Conservation (phyloP, 2,888 invertebrate species). For the Zaprionus obscuricornis region DNA sequence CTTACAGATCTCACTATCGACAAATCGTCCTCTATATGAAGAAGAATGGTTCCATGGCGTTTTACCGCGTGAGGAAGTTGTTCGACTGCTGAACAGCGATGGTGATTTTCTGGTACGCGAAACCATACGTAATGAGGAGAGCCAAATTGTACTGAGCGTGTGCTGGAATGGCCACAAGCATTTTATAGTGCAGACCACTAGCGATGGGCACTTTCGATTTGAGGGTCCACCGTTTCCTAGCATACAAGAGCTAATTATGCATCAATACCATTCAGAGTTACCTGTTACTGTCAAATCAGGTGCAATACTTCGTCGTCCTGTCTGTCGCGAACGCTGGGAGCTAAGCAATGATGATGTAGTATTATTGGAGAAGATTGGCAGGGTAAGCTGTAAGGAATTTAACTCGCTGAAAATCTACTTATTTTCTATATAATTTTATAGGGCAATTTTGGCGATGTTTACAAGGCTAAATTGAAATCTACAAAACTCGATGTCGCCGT, state of each 20-base stretch:
- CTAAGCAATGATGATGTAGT: constrained; percentile 97
- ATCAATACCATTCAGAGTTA: constrained; percentile 93
- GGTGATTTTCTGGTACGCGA: constrained; percentile 98
- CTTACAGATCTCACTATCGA: constrained; percentile 82
- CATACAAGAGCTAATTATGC: constrained; percentile 94
- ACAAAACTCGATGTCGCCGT: constrained; percentile 95
- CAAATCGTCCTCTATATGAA: constrained; percentile 90
- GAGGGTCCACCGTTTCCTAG: constrained; percentile 97
- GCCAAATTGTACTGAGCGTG: constrained; percentile 96
- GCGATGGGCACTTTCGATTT: constrained; percentile 96
- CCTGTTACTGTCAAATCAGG: constrained; percentile 97
- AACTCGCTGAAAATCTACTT: too few species aligned
- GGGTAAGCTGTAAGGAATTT: constrained; percentile 85
- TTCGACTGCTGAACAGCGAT: constrained; percentile 93
- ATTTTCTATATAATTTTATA: constrained; percentile 80
- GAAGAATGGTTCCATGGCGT: constrained; percentile 99
- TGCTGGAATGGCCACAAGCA: constrained; percentile 98
- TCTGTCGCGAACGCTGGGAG: constrained; percentile 96
- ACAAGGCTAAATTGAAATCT: constrained; percentile 93
- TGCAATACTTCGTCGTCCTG: constrained; percentile 92
- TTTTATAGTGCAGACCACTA: constrained; percentile 97
- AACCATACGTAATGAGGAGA: constrained; percentile 94
- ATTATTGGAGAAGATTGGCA: constrained; percentile 95
- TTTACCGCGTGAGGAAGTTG: constrained; percentile 97
- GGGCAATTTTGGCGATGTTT: constrained; percentile 99